Base-by-base conservation (phyloP, 2,797 vertebrate genomes). In the Sylvia borin region DNA sequence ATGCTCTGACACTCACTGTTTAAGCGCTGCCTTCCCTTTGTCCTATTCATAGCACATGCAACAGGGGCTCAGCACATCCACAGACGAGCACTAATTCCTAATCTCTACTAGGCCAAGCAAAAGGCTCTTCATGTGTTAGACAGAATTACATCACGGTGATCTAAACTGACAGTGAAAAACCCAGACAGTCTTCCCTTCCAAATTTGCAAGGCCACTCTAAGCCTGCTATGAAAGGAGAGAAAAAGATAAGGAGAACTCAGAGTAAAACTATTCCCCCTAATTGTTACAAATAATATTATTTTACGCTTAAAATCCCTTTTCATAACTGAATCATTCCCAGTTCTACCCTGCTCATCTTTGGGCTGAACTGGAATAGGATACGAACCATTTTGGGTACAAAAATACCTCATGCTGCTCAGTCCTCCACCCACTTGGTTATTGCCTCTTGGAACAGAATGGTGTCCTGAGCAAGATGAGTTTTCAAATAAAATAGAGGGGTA, bases 21-120 rank as follows among this genome's bases (percentile, higher is more conserved):
- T 90, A 89, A 79, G 85, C 70, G 36, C 34, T 86, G 86, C 80
- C 71, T 67, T 93, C 65, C 89, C 68, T 96, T 95, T 95, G 85
- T 94, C 88, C 92, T 94, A 88, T 88, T 96, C 91, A 92, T 75
- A 94, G 91, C 72, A 47, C 75, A 88, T 45, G 76, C 89, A 93
- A 88, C 53, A 83, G 70, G 51, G 93, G 91, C 93, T 97, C 92
- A 92, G 16, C 82, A 62, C 10, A 91, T 17, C 95, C 95, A 84
- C 92, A 93, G 87, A 80, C 92, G 81, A 91, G 90, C 85, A 78
- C 89, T 95, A 96, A 96, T 94, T 96, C 92, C 95, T 97, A 94
- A 96, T 97, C 93, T 95, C 95, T 85, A 84, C 90, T 36, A 86
- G 91, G 92, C 89, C 93, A 95, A 97, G 95, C 79, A 93, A 95